Base-by-base conservation (phyloP, 1,140 invertebrate species). In the Drosophila tani region DNA sequence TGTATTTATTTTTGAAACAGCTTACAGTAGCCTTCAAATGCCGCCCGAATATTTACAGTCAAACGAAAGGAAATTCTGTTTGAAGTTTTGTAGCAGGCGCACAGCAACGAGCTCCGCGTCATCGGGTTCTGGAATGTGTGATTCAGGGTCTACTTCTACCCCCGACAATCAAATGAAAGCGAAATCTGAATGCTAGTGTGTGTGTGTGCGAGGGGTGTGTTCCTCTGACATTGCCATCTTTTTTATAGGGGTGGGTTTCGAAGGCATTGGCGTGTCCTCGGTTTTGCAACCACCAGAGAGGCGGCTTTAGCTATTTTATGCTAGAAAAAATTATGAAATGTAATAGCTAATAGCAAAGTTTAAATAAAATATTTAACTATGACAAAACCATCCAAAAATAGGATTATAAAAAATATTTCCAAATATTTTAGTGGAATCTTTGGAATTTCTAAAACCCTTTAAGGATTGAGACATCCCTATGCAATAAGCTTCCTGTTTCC, bases 1-100 rank as follows among this genome's bases (percentile, higher is more conserved):
- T 53, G 6, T 53, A 12, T 2, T 32, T 5, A 17, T 51, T 14
- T 14, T 32, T 0, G 5, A 35, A 14, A 27, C 8, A 8, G 9
- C 15, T 43, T 17, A 62, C 45, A 62, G 29, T 47, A 21, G 15
- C 19, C 27, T 60, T 45, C 6, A 50, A 63, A 64, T 49, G 24
- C 58, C 15, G 64, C 43, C 11, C 29, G 15, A 24, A 68, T 68
- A 56, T 71, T 49, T 63, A 79, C 81, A 69, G 77, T 65, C 84
- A 87, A 87, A 87, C 77, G 84, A 90, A 87, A 87, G 84, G 84
- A 87, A 87, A 91, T 91, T 92, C 86, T 79, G 71, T 62, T 80
- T 78, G 65, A 91, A 91, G 81, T 84, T 74, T 92, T 65, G 15
- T 17, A 62, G 32, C 81, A 80, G 91, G 90, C 74, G 82, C 59